A percentile compares a stretch with the other conserved stretches of the same genome.
Evolutionary conservation across 2,797 vertebrate species (phyloP).

Genomic region (Serranus cabrilla): DNA sequence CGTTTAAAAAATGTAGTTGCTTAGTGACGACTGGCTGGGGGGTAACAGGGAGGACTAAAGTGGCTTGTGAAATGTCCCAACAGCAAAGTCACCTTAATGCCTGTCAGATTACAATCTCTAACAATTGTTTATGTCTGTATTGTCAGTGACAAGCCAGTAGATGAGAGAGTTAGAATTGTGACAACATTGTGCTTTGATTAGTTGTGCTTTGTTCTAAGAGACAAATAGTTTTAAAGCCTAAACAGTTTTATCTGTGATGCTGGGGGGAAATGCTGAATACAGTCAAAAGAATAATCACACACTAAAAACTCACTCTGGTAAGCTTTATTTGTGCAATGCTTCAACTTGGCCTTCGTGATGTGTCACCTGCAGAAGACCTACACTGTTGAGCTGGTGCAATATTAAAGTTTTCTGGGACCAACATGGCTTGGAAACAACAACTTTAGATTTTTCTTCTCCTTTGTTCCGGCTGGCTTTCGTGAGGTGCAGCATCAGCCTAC

Average conservation of each 20-base stretch:
- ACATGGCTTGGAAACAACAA: slow-evolving; percentile 14
- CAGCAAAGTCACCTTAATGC: slow-evolving; percentile 10
- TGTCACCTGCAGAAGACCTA: slow-evolving; percentile 35
- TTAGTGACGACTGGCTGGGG: slow-evolving; percentile 47
- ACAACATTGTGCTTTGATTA: slow-evolving; percentile 45
- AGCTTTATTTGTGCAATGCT: slow-evolving; percentile 40
- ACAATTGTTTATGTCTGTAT: slow-evolving; percentile 34
- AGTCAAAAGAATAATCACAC: slow-evolving; percentile 39
- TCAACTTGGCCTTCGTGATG: slow-evolving; percentile 17
- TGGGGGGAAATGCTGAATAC: slow-evolving; percentile 9
- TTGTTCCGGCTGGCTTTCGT: slow-evolving; percentile 2
- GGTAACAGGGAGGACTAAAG: slow-evolving; percentile 7
- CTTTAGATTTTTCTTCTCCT: slow-evolving; percentile 4
- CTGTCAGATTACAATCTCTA: slow-evolving; percentile 31
- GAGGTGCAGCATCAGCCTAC: background rate
- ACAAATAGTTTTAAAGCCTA: slow-evolving; percentile 37
- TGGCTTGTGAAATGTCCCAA: slow-evolving; percentile 35
- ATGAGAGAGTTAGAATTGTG: slow-evolving; percentile 44
- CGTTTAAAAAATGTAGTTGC: slow-evolving; percentile 52
- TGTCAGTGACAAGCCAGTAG: slow-evolving; percentile 26
- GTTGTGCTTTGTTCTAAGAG: slow-evolving; percentile 41
- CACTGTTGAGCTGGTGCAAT: slow-evolving; percentile 16
- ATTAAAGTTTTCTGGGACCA: slow-evolving; percentile 20
- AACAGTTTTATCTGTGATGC: slow-evolving; percentile 36
- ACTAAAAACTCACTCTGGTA: slow-evolving; percentile 18